Evolutionary conservation across 92 coral and sea anemone species (phyloP).

Genomic region (Phenganax stokvisi): DNA sequence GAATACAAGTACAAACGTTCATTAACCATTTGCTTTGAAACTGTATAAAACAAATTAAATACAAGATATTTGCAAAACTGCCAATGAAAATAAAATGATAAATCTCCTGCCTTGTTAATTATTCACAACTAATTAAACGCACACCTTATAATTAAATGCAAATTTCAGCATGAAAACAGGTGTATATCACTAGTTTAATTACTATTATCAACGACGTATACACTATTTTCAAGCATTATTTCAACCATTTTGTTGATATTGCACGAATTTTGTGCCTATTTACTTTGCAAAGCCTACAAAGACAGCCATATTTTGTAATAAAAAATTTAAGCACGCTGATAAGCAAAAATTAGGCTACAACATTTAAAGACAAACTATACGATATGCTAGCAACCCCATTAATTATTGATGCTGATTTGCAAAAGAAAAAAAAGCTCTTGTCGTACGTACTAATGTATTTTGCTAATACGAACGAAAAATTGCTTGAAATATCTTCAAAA

Average conservation of each 20-base stretch:
- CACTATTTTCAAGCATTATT: not conserved
- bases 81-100: not conserved
- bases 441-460: not conserved
- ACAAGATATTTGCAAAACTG: no score
- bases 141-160: not conserved
- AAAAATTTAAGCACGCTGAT: not conserved
- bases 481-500: not conserved
- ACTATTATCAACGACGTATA: not conserved
- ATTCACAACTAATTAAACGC: not conserved
- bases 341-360: no score
- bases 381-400: not conserved
- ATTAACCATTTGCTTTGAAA: no score
- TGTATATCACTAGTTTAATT: not conserved
- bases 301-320: not conserved
- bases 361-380: not conserved
- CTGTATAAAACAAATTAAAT: no score
- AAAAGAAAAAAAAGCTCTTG: not conserved
- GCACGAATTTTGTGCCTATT: not conserved
- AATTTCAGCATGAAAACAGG: slow-evolving; percentile 14
- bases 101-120: not conserved
- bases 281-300: not conserved
- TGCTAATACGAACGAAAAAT: not conserved
- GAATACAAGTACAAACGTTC: no score
- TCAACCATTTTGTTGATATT: not conserved
- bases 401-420: not conserved